phyloP scores from a whole-genome alignment of 92 coral and sea anemone genomes.

The Nematostella vectensis region DNA sequence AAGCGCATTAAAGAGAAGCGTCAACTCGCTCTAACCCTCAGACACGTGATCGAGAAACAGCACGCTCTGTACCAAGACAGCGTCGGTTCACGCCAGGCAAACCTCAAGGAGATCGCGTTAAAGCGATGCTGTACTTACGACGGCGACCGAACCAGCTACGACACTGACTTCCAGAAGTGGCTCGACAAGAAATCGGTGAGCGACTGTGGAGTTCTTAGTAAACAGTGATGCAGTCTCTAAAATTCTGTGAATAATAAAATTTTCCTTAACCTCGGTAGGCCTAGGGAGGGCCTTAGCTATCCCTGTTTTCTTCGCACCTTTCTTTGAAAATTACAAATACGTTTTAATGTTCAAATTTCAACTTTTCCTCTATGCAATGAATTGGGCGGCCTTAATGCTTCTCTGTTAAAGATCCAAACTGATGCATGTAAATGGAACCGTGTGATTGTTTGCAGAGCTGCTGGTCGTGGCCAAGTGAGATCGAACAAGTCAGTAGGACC shows the following conservation, averaged over 20 bases:
- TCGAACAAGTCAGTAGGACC: slow-evolving; percentile 49
- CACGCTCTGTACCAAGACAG: slow-evolving; percentile 32
- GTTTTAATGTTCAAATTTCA: too few species aligned
- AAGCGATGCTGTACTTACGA: slow-evolving; percentile 75
- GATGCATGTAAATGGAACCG: too few species aligned
- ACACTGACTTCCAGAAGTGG: slow-evolving; percentile 65
- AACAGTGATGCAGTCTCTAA: not conserved
- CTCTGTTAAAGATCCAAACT: too few species aligned
- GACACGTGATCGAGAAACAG: slow-evolving; percentile 50
- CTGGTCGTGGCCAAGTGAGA: slow-evolving; percentile 81
- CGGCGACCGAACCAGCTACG: slow-evolving; percentile 53
- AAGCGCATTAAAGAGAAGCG: slow-evolving; percentile 63
- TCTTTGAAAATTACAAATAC: too few species aligned
- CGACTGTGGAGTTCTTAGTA: not conserved
- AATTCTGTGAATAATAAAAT: too few species aligned
- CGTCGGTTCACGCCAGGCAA: slow-evolving; percentile 19
- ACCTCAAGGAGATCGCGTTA: slow-evolving; percentile 42
- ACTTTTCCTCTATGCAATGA: too few species aligned
- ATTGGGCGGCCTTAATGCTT: too few species aligned
- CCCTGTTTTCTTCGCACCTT: too few species aligned
- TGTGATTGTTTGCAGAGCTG: slow-evolving; percentile 63
- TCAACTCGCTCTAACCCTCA: slow-evolving; percentile 42
- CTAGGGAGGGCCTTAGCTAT: too few species aligned
- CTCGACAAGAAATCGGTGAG: slow-evolving; percentile 58
- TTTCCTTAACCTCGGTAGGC: too few species aligned